Evolutionary conservation across 1,140 invertebrate species (phyloP), one percentile per base, ranked within the genome.

Genomic region (Procambarus virginalis): DNA sequence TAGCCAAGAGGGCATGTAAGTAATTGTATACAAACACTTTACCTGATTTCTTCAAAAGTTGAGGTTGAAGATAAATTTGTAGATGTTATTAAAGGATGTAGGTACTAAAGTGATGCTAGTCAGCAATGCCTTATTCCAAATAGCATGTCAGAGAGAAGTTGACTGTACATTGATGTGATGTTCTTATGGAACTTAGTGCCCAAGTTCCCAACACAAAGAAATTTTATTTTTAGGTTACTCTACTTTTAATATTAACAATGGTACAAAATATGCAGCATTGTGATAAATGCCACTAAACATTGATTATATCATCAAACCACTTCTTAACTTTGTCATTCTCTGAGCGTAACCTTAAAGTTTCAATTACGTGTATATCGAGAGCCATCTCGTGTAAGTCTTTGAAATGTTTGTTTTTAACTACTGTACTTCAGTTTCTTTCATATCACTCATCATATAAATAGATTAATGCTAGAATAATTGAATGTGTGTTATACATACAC

Each of bases 251-350:
- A 73, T 73, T 22, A 34, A 20, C 20, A 73, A 73, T 73, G 68
- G 68, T 73, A 73, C 68, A 73, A 73, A 73, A 73, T 73, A 73
- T 73, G 68, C 68, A 73, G 60, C 12, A 10, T 73, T 73, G 68
- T 73, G 68, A 73, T 73, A 73, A 73, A 22, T 73, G n/a, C 68
- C 22, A 34, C n/a, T 73, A 34, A 34, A 73, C 22, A 34, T 73
- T 73, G 68, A 34, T 34, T 73, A 9, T 73, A 20, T 1, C 51
- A 55, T 55, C 12, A 55, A 55, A 55, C 51, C 12, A 55, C 51
- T 12, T 9, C 3, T 55, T 9, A 55, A 55, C 51, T 73, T 73
- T 34, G 20, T 73, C n/a, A 9, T 73, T 73, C n/a, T 73, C 22
- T 73, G 17, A 20, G 60, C 60, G 17, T 64, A 17, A 12, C 60